Percentiles rank a stretch among this genome's conserved stretches.
Conservation (phyloP, 1,140 invertebrate species). For the Sycophila sp. region DNA sequence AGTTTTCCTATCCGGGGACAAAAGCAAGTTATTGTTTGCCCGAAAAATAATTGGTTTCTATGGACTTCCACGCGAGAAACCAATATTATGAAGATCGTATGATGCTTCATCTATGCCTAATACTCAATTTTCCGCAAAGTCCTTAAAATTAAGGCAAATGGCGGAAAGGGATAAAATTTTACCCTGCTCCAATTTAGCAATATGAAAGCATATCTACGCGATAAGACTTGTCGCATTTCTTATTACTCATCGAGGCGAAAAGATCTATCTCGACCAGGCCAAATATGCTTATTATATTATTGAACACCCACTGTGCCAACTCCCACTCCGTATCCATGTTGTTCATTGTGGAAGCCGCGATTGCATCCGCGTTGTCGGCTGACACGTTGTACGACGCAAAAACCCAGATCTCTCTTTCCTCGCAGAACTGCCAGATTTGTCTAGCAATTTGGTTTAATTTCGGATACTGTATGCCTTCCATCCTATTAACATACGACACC, state of each 20-base stretch:
- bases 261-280: slow-evolving; percentile 29
- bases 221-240: slow-evolving; percentile 35
- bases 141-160: too few relatives aligned
- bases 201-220: too few relatives aligned
- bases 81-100: too few relatives aligned
- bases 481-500: slow-evolving; percentile 50
- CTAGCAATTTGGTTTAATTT: slow-evolving; percentile 37
- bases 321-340: slow-evolving; percentile 16
- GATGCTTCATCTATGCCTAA: too few relatives aligned
- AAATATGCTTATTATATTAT: slow-evolving; percentile 4
- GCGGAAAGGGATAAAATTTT: too few relatives aligned
- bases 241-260: slow-evolving; percentile 31
- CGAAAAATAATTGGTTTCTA: too few relatives aligned
- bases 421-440: slow-evolving; percentile 39
- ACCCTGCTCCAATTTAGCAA: too few relatives aligned
- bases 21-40: too few relatives aligned
- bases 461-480: slow-evolving; percentile 41
- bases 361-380: slow-evolving; percentile 9
- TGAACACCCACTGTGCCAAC: neutral
- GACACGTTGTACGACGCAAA: slow-evolving; percentile 33
- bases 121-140: too few relatives aligned
- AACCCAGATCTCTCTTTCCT: slow-evolving; percentile 30
- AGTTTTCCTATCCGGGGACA: too few relatives aligned
- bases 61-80: too few relatives aligned
- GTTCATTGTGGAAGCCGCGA: neutral